Percentiles rank a stretch among this genome's conserved stretches.
These are phyloP conservation scores for Aphelinus certus DNA, from an alignment of 1,140 invertebrate species.

Conservation along the genomic window DNA sequence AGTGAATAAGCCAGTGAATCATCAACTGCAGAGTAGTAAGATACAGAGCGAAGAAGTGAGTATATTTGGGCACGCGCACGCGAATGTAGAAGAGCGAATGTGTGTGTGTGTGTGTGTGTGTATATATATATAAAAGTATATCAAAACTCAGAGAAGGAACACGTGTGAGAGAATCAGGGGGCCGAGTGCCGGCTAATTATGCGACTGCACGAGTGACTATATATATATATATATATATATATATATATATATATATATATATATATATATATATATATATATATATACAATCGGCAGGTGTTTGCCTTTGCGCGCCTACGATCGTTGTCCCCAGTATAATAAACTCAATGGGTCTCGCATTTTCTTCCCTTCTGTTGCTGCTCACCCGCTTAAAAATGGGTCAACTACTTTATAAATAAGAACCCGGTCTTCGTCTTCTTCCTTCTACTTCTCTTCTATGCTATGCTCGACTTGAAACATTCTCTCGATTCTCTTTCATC, in stretches of 20 bases:
- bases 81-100: too few relatives aligned
- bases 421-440: background rate
- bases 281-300: background rate
- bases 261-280: too few relatives aligned
- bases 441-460: background rate
- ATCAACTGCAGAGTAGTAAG: too few relatives aligned
- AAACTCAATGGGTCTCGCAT: too few relatives aligned
- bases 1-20: too few relatives aligned
- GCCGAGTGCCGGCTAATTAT: constrained; percentile 36
- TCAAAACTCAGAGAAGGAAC: too few relatives aligned
- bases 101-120: accelerated
- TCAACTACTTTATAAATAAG: constrained; percentile 5
- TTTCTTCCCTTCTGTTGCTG: background rate
- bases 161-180: background rate
- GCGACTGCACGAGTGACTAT: background rate
- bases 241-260: too few relatives aligned
- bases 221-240: too few relatives aligned
- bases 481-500: background rate
- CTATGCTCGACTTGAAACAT: background rate
- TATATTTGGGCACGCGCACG: too few relatives aligned
- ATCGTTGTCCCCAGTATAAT: too few relatives aligned
- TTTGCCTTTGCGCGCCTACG: background rate
- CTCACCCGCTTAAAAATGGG: background rate
- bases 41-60: too few relatives aligned
- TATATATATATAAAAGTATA: too few relatives aligned